phyloP scores from a whole-genome alignment of 2,113 vertebrate genomes.

The Urocynchramus pylzowi region DNA sequence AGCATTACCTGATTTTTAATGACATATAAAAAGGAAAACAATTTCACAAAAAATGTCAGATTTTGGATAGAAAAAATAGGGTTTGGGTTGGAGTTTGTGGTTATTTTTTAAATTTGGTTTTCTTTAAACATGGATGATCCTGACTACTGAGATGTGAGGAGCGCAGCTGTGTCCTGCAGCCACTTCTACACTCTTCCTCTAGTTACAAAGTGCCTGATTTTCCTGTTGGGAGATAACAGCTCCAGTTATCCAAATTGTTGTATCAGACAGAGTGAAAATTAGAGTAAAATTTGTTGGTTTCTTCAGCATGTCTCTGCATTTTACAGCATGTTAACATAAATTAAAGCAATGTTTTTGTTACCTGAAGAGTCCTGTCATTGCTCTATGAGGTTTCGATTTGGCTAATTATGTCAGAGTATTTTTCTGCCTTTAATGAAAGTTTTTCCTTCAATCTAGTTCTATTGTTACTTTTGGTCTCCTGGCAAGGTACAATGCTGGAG shows the following conservation, averaged over 20 bases:
- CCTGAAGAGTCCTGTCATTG: neutral
- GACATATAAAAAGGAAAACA: neutral
- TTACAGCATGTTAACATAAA: conserved; percentile 26
- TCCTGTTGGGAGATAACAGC: neutral
- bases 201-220: neutral
- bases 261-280: conserved; percentile 6
- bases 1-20: neutral
- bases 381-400: neutral
- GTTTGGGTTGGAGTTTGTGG: neutral
- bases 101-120: neutral
- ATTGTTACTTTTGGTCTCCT: conserved; percentile 10
- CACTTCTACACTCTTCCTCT: neutral
- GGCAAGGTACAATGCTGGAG: neutral
- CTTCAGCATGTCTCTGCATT: conserved; percentile 18
- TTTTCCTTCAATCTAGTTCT: neutral
- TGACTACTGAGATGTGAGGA: neutral
- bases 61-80: neutral
- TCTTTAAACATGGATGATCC: neutral
- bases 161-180: neutral
- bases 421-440: neutral
- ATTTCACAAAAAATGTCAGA: neutral
- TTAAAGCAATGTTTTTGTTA: conserved; percentile 30
- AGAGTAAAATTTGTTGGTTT: neutral
- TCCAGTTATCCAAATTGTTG: neutral
- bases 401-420: conserved; percentile 19